Evolutionary conservation across 2,888 invertebrate species (phyloP), one percentile per base, ranked within the genome.

Genomic region (Cephus spinipes): DNA sequence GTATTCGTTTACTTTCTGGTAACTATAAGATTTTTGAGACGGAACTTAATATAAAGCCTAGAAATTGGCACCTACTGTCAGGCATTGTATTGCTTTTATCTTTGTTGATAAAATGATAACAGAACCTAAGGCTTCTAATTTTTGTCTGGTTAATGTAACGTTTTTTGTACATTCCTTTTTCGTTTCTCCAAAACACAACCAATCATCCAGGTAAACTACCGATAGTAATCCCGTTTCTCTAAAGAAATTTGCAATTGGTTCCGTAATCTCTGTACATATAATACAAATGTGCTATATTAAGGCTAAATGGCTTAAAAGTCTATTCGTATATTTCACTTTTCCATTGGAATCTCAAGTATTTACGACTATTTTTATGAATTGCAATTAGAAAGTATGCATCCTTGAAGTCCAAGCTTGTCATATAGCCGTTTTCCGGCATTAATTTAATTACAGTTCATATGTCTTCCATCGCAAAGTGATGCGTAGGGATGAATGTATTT

Each of bases 371-470:
- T 40, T 35, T 32, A 31, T 80, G 79, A 35, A 80, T 79, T 12
- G 79, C 76, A 32, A 81, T 77, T n/a, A 80, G 33, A 30, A 81
- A 81, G 68, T 81, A 80, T 0, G 80, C 80, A 76, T 81, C 77
- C 31, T 77, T 55, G 30, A 80, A 68, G 69, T 81, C 79, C 23
- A 83, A 34, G 32, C 68, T 76, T 15, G 74, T 36, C 80, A 79
- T 81, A 73, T 40, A 83, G 55, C 69, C 76, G 35, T 73, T 78
- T 76, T 76, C n/a, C 23, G 77, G 76, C 4, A 83, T 73, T 12
- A 82, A 77, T 69, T 79, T 81, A 3, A 76, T 71, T 1, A 79
- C 83, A 11, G 82, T 83, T 78, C 79, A 79, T 68, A 81, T 69
- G 69, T 84, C 81, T 33, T 33, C 33, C 33, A 33, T 33, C 33